Evolutionary conservation across 2,797 vertebrate genomes (phyloP), one percentile per base, ranked within the genome.

Genomic region (Zenarchopterus dispar): DNA sequence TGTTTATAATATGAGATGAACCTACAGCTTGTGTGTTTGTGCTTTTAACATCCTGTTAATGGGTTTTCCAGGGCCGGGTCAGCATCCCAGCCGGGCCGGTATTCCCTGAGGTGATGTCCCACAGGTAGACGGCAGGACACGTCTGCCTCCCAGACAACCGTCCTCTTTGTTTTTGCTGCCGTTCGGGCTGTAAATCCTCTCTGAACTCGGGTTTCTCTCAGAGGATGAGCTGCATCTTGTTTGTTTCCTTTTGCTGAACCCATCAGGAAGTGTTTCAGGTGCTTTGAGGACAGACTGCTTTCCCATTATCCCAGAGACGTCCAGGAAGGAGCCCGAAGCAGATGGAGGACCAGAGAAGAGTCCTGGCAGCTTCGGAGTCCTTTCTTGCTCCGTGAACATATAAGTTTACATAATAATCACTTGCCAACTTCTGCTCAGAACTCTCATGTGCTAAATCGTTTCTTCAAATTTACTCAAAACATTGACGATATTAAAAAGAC

Each of bases 51-150:
- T 75, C 62, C 50, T 21, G 56, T 68, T 70, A 69, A 89, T 88
- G 67, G 42, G 64, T 82, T 89, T 88, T 89, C 85, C 89, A 90
- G 84, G 52, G 16, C 79, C 62, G 61, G 56, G 61, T 26, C 52
- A 8, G 49, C 54, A 49, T 23, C 31, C 76, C 54, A 21, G 58
- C 24, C 71, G 41, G 67, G 55, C 64, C 4, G 13, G 33, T 44
- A 5, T 23, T 63, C 69, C 47, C 74, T 0, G 28, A 73, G 67
- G 59, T 16, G 68, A 67, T 1, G 61, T 78, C 70, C 71, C 46
- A 0, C 63, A 72, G 70, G 62, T 19, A 2, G 49, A 65, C 16
- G 59, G 43, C 22, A 4, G 1, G 10, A 48, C n/a, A 28, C 41
- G 2, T 58, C 16, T 5, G 21, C 19, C 6, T 1, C 18, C 4